A percentile compares a stretch with the other conserved stretches of the same genome.
Conservation (phyloP, 2,797 vertebrate genomes). For the Rhinichthys osculus region DNA sequence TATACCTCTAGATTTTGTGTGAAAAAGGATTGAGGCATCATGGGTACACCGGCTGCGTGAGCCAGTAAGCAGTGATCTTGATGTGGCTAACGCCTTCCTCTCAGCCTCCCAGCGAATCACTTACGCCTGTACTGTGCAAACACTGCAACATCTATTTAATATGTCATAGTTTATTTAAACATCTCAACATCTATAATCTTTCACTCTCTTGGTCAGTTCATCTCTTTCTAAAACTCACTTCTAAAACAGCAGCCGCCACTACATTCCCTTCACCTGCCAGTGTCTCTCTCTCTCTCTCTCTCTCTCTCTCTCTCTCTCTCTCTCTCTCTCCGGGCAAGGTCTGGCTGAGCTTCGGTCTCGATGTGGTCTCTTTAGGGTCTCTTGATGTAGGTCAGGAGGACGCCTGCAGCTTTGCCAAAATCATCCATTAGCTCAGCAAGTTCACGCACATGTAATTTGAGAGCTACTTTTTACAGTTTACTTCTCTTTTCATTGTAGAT, state of each 20-base stretch:
- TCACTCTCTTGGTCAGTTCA: too few relatives aligned
- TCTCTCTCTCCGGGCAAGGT: background rate
- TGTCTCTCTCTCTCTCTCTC: too few relatives aligned
- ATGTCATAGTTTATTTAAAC: too few relatives aligned
- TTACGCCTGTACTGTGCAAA: background rate
- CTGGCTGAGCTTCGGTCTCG: background rate
- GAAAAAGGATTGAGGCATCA: background rate
- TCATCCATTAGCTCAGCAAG: constrained; percentile 39
- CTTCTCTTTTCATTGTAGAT: background rate
- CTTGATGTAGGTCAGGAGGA: background rate
- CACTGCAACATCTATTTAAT: background rate
- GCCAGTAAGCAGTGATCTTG: background rate
- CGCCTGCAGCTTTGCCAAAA: constrained; percentile 38
- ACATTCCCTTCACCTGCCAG: background rate
- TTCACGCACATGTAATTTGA: background rate
- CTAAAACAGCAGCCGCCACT: too few relatives aligned
- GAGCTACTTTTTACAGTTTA: background rate
- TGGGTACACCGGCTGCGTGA: background rate
- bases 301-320: too few relatives aligned
- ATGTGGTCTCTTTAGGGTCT: background rate
- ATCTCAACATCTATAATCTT: too few relatives aligned
- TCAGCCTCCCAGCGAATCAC: too few relatives aligned
- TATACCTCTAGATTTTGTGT: background rate
- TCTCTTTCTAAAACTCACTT: too few relatives aligned
- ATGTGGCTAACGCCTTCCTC: background rate